Base-by-base conservation (phyloP, 2,113 vertebrate genomes). In the Archocentrus centrarchus region DNA sequence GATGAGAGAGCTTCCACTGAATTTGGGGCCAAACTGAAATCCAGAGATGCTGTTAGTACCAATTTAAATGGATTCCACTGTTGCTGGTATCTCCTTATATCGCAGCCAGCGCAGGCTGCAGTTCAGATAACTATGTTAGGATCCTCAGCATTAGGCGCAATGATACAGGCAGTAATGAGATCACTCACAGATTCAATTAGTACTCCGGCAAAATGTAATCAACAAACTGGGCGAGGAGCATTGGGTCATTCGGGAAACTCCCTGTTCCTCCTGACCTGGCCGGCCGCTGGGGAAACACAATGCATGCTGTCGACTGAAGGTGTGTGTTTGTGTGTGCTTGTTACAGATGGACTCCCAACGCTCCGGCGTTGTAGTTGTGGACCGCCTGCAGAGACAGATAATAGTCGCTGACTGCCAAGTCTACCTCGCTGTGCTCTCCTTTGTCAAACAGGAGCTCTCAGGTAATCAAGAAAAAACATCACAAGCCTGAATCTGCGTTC, bases 381-480 rank as follows among this genome's bases (percentile, higher is more conserved):
- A 99, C 91, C 97, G 98, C 50, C 96, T 99, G 1, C 98, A 99
- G 93, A 97, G 98, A 79, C 98, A 99, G 91, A 99, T 99, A 78
- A 99, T 99, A 80, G 96, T 99, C 66, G 98, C 98, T 0, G 98
- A 99, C 92, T 99, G 98, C 92, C 98, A 99, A 86, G 98, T 99
- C 68, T 99, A 99, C 85, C 95, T 99, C 81, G 98, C 98, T 41
- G 98, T 99, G 79, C 97, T 99, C 68, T 97, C 97, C 0, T 99
- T 99, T 87, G 97, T 99, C 77, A 99, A 99, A 88, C 98, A 99
- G 84, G 98, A 99, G 77, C 93, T 99, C 76, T 98, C 98, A 96
- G 98, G 98, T 99, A 73, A 79, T 77, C 5, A 27, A 5, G 22
- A 79, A 11, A 8, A 68, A 27, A 39, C n/a, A 27, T 30, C 18